Evolutionary conservation across 2,113 vertebrate genomes (phyloP).

Genomic region (Cryptoleucopteryx plumbea): DNA sequence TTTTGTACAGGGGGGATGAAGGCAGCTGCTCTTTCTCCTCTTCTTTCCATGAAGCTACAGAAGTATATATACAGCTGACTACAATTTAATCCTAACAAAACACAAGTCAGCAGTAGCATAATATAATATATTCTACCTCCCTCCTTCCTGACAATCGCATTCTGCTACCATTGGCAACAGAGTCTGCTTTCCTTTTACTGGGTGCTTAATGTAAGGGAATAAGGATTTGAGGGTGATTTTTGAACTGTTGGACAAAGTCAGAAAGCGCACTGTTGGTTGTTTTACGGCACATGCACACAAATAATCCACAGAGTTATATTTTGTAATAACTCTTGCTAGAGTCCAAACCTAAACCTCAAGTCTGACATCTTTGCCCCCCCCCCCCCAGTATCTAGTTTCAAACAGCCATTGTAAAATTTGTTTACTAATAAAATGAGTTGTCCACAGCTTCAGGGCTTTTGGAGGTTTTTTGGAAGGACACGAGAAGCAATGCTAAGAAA

Average conservation of each 20-base stretch:
- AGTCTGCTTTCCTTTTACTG: background rate
- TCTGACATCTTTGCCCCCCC: fast-evolving
- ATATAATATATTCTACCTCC: too few relatives aligned
- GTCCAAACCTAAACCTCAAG: background rate
- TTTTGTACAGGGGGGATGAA: background rate
- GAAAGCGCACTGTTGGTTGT: background rate
- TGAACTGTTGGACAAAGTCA: background rate
- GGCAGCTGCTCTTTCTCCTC: background rate
- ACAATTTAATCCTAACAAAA: background rate
- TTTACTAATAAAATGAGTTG: background rate
- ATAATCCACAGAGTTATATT: background rate
- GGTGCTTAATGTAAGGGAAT: background rate
- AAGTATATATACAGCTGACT: background rate
- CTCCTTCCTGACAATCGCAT: background rate
- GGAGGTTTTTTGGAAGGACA: background rate
- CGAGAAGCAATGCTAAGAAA: background rate
- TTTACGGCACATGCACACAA: fast-evolving
- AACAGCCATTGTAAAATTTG: background rate
- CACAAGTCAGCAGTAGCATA: background rate
- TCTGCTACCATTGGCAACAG: background rate
- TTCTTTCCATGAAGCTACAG: background rate
- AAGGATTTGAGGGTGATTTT: background rate
- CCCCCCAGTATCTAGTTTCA: background rate
- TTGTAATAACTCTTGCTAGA: background rate
- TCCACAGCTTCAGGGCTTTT: background rate